A percentile compares a stretch with the other conserved stretches of the same genome.
These are phyloP conservation scores for Sinonovacula constricta DNA, from an alignment of 1,140 invertebrate species.

Conservation along the genomic window DNA sequence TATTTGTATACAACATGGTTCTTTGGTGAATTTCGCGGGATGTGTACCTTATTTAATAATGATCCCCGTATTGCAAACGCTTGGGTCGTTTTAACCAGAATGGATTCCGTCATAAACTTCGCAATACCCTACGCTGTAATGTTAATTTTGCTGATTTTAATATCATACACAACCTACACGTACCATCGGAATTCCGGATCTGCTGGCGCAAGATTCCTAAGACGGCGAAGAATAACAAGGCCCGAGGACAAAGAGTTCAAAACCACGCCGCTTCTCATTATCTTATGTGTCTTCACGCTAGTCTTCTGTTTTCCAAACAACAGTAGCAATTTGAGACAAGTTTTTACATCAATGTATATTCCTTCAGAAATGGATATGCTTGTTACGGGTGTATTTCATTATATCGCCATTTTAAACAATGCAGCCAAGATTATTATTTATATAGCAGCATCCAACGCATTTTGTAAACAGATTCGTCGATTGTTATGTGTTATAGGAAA, in stretches of 20 bases:
- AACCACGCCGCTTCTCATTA: slow-evolving; percentile 41
- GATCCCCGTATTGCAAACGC: slow-evolving; percentile 32
- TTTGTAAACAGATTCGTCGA: slow-evolving; percentile 1
- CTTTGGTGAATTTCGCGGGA: slow-evolving; percentile 39
- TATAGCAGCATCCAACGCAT: slow-evolving; percentile 28
- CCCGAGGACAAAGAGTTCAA: slow-evolving; percentile 44
- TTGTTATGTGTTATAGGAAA: background rate
- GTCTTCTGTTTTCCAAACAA: slow-evolving; percentile 37
- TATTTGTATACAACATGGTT: slow-evolving; percentile 66
- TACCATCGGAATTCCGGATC: slow-evolving; percentile 7
- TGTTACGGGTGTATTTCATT: slow-evolving; percentile 25
- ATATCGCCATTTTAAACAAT: slow-evolving; percentile 41
- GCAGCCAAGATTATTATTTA: slow-evolving; percentile 42
- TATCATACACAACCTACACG: slow-evolving; percentile 32
- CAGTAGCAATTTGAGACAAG: background rate
- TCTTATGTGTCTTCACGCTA: slow-evolving; percentile 11
- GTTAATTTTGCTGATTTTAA: slow-evolving; percentile 45
- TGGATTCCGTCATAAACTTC: slow-evolving; percentile 53
- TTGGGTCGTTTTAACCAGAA: slow-evolving; percentile 40
- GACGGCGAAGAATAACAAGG: slow-evolving; percentile 6
- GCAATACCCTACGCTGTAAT: slow-evolving; percentile 55
- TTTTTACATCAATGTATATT: background rate
- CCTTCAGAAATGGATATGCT: slow-evolving; percentile 3
- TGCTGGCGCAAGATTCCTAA: slow-evolving; percentile 26
- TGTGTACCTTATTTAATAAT: slow-evolving; percentile 1